Evolutionary conservation across 2,888 invertebrate species (phyloP).

Genomic region (Octonoba sinensis): DNA sequence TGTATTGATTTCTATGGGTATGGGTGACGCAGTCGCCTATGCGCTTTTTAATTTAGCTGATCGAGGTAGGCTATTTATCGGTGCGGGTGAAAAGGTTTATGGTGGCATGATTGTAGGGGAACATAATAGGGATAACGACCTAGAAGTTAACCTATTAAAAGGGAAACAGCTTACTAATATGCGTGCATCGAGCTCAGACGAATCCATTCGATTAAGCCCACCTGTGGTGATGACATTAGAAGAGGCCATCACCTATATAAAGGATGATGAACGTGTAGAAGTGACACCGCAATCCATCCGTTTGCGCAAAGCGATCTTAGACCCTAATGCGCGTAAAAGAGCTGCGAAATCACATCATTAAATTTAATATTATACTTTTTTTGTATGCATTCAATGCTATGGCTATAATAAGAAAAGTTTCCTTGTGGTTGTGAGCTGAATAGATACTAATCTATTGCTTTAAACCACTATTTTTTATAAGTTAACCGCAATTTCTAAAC

Average conservation of each 20-base stretch:
- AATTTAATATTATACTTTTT: too few species aligned
- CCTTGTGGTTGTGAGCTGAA: too few species aligned
- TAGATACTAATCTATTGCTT: too few species aligned
- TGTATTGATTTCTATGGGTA: neutral
- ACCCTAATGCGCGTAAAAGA: neutral
- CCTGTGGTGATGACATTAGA: neutral
- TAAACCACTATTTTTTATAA: too few species aligned
- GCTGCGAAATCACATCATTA: too few species aligned
- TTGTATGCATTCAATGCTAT: too few species aligned
- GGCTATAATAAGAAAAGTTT: too few species aligned
- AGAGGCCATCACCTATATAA: neutral
- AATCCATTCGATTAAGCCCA: neutral
- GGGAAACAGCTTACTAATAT: conserved; percentile 8
- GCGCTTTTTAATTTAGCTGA: neutral
- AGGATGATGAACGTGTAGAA: conserved; percentile 11
- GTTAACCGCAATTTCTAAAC: too few species aligned
- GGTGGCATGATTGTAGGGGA: neutral
- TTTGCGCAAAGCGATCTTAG: neutral
- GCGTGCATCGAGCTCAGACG: conserved; percentile 1
- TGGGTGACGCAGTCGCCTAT: neutral
- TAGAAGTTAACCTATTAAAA: neutral
- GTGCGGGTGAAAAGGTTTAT: neutral
- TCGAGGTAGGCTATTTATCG: neutral
- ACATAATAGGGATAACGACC: neutral
- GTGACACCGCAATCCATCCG: conserved; percentile 4